phyloP scores from a whole-genome alignment of 2,113 vertebrate species.

The Callocephalon fimbriatum region DNA sequence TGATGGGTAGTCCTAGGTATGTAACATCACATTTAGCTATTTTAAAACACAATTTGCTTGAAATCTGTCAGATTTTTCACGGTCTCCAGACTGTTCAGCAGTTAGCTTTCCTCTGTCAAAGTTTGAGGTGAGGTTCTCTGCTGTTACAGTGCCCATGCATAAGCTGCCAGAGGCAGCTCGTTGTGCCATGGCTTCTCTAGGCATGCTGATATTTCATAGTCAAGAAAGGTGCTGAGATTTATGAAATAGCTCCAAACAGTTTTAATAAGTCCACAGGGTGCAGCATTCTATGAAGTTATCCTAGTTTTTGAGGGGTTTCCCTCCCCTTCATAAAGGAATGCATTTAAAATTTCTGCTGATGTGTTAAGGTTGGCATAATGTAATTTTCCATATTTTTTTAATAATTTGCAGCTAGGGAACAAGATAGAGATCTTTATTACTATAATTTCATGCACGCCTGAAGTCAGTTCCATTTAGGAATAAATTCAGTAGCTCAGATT shows the following conservation, averaged over 20 bases:
- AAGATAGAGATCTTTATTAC: neutral
- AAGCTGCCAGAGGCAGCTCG: neutral
- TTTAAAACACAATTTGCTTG: neutral
- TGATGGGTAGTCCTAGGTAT: neutral
- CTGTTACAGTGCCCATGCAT: neutral
- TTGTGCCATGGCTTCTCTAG: neutral
- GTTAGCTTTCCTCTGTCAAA: neutral
- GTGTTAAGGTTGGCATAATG: neutral
- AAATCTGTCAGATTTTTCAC: neutral
- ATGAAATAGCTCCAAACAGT: neutral
- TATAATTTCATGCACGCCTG: neutral
- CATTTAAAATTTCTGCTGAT: neutral
- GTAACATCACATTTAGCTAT: neutral
- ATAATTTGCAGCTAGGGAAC: neutral
- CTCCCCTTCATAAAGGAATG: neutral
- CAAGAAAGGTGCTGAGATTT: neutral
- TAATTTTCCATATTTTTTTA: neutral
- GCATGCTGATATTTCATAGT: rapidly evolving
- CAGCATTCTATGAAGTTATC: neutral
- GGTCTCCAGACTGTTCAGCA: neutral
- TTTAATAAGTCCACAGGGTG: neutral
- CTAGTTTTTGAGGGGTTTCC: neutral
- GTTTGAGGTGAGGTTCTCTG: neutral
- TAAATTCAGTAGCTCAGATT: neutral
- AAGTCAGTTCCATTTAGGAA: neutral